A percentile compares a stretch with the other conserved stretches of the same genome.
Evolutionary conservation across 2,797 vertebrate species (phyloP).

Genomic region (Carcharodon carcharias): DNA sequence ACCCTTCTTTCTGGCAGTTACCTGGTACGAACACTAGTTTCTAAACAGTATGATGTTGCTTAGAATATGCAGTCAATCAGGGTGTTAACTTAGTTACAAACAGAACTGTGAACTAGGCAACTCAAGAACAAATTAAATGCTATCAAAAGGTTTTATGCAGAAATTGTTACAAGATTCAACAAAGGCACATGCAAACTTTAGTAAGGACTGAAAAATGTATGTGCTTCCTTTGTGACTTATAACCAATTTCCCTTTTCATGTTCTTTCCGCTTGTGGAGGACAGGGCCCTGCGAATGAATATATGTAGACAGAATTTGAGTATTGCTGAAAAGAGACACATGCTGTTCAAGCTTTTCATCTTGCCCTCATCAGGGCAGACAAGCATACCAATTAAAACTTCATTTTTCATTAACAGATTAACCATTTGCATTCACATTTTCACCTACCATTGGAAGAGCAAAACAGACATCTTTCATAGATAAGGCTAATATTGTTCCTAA

Average conservation of each 20-base stretch:
- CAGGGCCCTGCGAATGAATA: too few species aligned
- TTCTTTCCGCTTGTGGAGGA: too few species aligned
- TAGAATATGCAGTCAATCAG: conserved; percentile 53
- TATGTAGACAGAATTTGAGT: too few species aligned
- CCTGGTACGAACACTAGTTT: conserved; percentile 51
- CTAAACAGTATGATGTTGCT: conserved; percentile 49
- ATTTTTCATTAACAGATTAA: not conserved
- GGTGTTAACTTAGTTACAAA: conserved; percentile 48
- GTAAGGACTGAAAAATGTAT: not conserved
- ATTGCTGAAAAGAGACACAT: too few species aligned
- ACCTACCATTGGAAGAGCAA: not conserved
- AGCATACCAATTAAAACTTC: not conserved
- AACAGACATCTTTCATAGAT: not conserved
- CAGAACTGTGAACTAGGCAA: conserved; percentile 47
- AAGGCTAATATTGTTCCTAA: not conserved
- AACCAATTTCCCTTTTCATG: not conserved
- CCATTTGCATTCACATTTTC: not conserved
- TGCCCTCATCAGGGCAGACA: too few species aligned
- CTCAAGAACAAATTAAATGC: conserved; percentile 43
- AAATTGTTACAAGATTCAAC: not conserved
- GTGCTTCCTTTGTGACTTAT: not conserved
- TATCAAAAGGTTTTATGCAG: conserved; percentile 44
- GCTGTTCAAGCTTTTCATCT: too few species aligned
- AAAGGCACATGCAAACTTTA: not conserved
- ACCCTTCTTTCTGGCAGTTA: conserved; percentile 24